Base-by-base conservation (phyloP, 2,113 vertebrate species). In the Limanda limanda region DNA sequence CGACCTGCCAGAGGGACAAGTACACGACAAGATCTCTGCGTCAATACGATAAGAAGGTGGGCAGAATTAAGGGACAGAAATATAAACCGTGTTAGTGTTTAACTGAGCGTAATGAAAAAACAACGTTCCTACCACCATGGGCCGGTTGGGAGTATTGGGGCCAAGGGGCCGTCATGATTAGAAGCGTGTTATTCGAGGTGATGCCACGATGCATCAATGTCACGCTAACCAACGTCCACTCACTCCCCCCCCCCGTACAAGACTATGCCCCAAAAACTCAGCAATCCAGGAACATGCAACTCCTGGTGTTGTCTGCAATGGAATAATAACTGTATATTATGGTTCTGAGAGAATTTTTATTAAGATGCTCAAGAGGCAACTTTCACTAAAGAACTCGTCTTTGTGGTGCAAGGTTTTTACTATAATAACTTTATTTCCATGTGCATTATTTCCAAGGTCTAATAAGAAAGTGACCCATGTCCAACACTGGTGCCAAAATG, bases 151-250 rank as follows among this genome's bases (percentile, higher is more conserved):
- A 79, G 65, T 62, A 86, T 75, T 55, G 66, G 68, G 82, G 80
- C 40, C 79, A 79, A 15, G 66, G 66, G 68, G 74, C 6, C 48
- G 51, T 73, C 76, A 56, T 75, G 45, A 77, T 81, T 71, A 77
- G 25, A 20, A 74, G 74, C 37, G 42, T 72, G 74, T 71, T 75
- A 82, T 72, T 65, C 61, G 61, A 86, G 60, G 70, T 37, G 63
- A 71, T 62, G 88, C 76, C 86, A 81, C 5, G 45, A 40, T 73
- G 52, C 40, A 80, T 89, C 80, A 77, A 70, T 21, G 71, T 71
- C 74, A 68, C 15, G 25, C 47, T 35, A 64, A 11, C 52, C 25
- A 57, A 55, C 58, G 25, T 51, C 48, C 23, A 45, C 61, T 27
- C 27, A 17, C 56, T 4, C 9, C 27, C 55, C 66, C 21, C 75